Conservation (phyloP, 2,797 vertebrate genomes). For the Tapirus indicus region DNA sequence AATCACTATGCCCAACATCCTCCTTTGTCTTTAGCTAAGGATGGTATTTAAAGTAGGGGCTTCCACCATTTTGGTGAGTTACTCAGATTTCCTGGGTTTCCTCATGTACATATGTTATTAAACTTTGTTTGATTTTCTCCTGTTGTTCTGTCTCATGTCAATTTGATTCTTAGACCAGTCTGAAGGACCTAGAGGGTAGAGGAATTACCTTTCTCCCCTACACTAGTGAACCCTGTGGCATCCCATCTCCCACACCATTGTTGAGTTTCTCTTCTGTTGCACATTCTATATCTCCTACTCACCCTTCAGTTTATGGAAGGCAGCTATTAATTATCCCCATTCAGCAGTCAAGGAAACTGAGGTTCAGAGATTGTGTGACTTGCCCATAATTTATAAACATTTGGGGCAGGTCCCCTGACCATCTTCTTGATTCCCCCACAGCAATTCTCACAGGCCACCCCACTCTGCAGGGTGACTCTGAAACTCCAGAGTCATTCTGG, state of each 20-base stretch:
- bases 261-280: background rate
- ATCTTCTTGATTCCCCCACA: background rate
- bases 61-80: no score
- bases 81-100: no score
- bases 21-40: no score
- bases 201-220: no score
- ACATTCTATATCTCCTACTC: background rate
- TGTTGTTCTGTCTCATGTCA: no score
- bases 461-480: background rate
- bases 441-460: background rate
- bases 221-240: rapidly evolving
- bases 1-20: no score
- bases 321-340: background rate
- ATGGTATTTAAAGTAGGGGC: no score
- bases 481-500: background rate
- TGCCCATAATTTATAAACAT: background rate
- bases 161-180: no score
- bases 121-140: no score
- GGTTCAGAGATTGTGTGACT: background rate
- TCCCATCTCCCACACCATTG: background rate
- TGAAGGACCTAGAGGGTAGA: no score
- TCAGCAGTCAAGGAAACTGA: background rate
- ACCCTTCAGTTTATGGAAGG: background rate
- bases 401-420: background rate
- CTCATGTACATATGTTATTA: no score